A percentile compares a stretch with the other conserved stretches of the same genome.
phyloP scores from a whole-genome alignment of 2,797 vertebrate species.

The Hozukius guyotensis region DNA sequence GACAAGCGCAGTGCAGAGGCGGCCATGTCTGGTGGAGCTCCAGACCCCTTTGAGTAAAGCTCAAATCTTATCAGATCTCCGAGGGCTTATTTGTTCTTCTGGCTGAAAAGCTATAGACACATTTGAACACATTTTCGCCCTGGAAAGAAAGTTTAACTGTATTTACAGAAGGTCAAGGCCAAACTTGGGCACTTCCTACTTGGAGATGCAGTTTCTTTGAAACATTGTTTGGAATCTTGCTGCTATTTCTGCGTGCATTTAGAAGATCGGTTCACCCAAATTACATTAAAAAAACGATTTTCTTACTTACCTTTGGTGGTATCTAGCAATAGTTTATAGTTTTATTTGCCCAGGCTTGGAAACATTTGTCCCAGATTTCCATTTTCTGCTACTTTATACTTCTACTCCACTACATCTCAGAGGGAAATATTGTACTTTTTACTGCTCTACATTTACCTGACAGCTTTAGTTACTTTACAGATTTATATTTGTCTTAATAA shows the following conservation, averaged over 20 bases:
- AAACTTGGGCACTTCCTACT: constrained; percentile 27
- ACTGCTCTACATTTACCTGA: no score
- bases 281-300: no score
- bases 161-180: constrained; percentile 55
- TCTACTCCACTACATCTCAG: background rate
- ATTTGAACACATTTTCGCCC: constrained; percentile 56
- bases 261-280: background rate
- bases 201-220: constrained; percentile 4
- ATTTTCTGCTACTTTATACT: background rate
- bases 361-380: background rate
- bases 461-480: no score
- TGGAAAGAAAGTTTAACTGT: constrained; percentile 44
- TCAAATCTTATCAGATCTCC: constrained; percentile 76
- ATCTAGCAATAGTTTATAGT: background rate
- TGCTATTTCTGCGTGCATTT: background rate
- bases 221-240: constrained; percentile 17
- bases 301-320: background rate
- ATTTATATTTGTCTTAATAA: no score
- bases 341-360: background rate
- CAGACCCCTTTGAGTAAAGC: constrained; percentile 60
- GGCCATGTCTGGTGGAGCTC: constrained; percentile 60
- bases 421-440: background rate
- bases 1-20: constrained; percentile 63
- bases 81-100: constrained; percentile 75
- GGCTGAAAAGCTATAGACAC: constrained; percentile 67